Evolutionary conservation across 1,140 invertebrate genomes (phyloP).

Genomic region (Drosophila saltans): DNA sequence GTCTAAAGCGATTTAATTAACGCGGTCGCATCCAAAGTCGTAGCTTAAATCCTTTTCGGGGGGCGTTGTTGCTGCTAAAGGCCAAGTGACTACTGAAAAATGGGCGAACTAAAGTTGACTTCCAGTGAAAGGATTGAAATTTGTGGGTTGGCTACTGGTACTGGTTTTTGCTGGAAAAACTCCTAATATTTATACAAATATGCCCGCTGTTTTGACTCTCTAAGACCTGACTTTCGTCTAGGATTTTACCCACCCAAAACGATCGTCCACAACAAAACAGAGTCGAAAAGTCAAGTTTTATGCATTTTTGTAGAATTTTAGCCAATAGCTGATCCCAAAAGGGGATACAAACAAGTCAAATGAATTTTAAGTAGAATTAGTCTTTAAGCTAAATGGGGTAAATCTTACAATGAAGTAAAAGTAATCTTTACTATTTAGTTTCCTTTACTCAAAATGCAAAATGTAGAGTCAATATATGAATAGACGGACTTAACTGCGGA

Average conservation of each 20-base stretch:
- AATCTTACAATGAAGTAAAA: too few species aligned
- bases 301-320: constrained; percentile 35
- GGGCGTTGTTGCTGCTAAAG: constrained; percentile 64
- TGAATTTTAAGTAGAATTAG: constrained; percentile 3
- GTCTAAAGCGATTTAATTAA: constrained; percentile 82
- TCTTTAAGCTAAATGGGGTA: neutral
- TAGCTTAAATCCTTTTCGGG: constrained; percentile 61
- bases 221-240: constrained; percentile 36
- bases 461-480: too few species aligned
- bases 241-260: constrained; percentile 8
- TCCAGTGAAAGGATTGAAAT: constrained; percentile 66
- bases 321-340: constrained; percentile 34
- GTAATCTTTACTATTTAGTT: too few species aligned
- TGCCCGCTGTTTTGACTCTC: constrained; percentile 45
- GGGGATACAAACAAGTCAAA: constrained; percentile 8
- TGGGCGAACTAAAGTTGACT: constrained; percentile 39
- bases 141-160: constrained; percentile 21
- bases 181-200: constrained; percentile 78
- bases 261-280: neutral
- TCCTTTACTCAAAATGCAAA: too few species aligned
- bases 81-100: constrained; percentile 64
- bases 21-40: constrained; percentile 71
- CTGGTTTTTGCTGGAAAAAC: constrained; percentile 56
- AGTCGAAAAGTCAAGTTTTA: constrained; percentile 73
- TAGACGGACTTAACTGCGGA: too few species aligned